A percentile compares a stretch with the other conserved stretches of the same genome.
These are phyloP conservation scores for Hirtodrosophila cameraria DNA, from an alignment of 2,888 invertebrate species.

Conservation along the genomic window DNA sequence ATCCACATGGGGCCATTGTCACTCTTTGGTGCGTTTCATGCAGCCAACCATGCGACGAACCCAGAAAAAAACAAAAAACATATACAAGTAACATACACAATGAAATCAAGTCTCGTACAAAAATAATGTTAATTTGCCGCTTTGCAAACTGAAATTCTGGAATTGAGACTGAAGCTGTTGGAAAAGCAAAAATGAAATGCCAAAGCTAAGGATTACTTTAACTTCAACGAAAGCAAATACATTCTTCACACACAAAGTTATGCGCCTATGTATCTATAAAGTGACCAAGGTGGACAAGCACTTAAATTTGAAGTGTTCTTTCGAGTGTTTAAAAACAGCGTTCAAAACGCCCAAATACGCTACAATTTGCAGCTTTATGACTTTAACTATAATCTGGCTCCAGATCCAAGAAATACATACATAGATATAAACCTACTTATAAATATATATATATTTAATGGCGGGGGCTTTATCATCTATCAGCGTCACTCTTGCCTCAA, in stretches of 20 bases:
- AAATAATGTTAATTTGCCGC: constrained; percentile 52
- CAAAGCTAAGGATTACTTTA: no score
- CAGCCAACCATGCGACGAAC: constrained; percentile 63
- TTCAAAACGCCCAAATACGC: constrained; percentile 9
- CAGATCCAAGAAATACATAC: constrained; percentile 8
- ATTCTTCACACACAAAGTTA: no score
- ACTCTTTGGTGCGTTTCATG: constrained; percentile 66
- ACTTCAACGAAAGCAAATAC: no score
- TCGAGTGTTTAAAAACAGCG: no score
- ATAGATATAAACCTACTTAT: not conserved
- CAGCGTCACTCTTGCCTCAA: constrained; percentile 57
- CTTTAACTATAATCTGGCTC: constrained; percentile 11
- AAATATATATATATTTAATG: constrained; percentile 4
- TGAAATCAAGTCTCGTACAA: constrained; percentile 35
- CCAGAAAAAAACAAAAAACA: constrained; percentile 25
- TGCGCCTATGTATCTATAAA: no score
- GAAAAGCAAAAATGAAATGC: no score
- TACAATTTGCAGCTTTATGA: constrained; percentile 40
- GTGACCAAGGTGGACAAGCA: no score
- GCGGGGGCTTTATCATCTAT: constrained; percentile 52
- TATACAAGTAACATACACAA: constrained; percentile 36
- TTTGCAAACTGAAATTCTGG: constrained; percentile 35
- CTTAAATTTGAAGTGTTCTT: no score
- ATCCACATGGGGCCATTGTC: constrained; percentile 64
- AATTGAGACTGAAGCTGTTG: constrained; percentile 25